These are phyloP conservation scores for Drosophila pullipes DNA, from an alignment of 2,888 invertebrate species.

Conservation along the genomic window DNA sequence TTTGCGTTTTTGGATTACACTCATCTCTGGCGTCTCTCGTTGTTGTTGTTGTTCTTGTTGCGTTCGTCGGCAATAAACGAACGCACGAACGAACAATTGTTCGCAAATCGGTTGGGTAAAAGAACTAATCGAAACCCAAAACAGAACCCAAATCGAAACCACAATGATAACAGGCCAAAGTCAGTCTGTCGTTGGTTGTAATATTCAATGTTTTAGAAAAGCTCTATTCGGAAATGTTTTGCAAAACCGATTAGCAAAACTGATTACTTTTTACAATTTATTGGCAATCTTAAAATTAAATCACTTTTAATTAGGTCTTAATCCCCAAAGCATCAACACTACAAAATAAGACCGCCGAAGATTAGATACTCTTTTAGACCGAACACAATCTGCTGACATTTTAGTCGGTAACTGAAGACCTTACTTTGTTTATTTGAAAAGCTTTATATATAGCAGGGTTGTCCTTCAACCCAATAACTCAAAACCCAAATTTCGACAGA, in stretches of 20 bases:
- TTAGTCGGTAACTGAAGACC: no score
- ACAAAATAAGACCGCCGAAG: neutral
- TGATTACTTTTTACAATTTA: neutral
- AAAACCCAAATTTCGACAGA: neutral
- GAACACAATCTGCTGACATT: no score
- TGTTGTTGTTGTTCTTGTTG: conserved; percentile 32
- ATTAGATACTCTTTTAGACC: no score
- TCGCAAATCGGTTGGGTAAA: conserved; percentile 49
- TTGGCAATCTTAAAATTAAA: neutral
- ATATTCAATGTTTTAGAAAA: neutral
- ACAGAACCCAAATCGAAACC: conserved; percentile 33
- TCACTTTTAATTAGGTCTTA: neutral
- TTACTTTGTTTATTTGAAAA: neutral
- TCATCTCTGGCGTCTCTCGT: conserved; percentile 37
- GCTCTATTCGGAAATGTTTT: neutral
- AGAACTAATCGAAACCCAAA: conserved; percentile 55
- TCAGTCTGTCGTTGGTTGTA: conserved; percentile 2
- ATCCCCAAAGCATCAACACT: neutral
- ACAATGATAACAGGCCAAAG: conserved; percentile 16
- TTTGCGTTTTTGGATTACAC: conserved; percentile 37
- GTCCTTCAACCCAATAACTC: neutral
- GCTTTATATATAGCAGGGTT: neutral
- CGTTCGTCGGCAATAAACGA: conserved; percentile 26
- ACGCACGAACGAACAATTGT: conserved; percentile 27
- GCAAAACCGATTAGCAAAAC: neutral